A percentile compares a stretch with the other conserved stretches of the same genome.
Evolutionary conservation across 1,140 invertebrate genomes (phyloP).

Genomic region (Glomeris maerens): DNA sequence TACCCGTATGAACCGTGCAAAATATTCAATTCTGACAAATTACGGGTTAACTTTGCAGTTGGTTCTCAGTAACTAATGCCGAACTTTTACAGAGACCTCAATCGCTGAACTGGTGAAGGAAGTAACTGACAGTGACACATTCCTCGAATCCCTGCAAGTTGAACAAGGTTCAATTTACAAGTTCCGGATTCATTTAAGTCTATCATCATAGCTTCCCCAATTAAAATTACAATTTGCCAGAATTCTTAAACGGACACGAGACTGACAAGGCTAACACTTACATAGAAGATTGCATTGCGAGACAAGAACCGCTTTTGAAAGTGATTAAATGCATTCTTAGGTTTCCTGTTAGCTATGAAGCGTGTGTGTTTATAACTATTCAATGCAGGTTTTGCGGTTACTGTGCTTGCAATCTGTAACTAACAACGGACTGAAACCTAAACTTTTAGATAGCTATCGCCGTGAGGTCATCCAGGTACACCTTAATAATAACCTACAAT

Average conservation of each 20-base stretch:
- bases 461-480: slow-evolving; percentile 52
- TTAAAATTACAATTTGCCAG: slow-evolving; percentile 27
- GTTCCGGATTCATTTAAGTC: too few species aligned
- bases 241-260: slow-evolving; percentile 78
- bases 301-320: slow-evolving; percentile 60
- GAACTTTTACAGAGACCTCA: slow-evolving; percentile 45
- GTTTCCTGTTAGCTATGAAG: slow-evolving; percentile 5
- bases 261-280: slow-evolving; percentile 72
- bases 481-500: neutral
- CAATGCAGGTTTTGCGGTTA: slow-evolving; percentile 52
- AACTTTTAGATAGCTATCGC: slow-evolving; percentile 82
- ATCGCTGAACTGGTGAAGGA: slow-evolving; percentile 62
- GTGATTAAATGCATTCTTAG: slow-evolving; percentile 28
- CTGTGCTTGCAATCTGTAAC: slow-evolving; percentile 78
- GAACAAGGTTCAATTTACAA: slow-evolving; percentile 55
- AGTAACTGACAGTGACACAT: slow-evolving; percentile 46
- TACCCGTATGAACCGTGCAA: slow-evolving; percentile 36
- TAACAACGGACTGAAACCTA: slow-evolving; percentile 74
- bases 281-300: slow-evolving; percentile 82
- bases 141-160: slow-evolving; percentile 47
- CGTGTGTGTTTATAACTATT: slow-evolving; percentile 7
- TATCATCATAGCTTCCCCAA: slow-evolving; percentile 2
- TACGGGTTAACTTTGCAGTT: neutral
- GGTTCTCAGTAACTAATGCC: neutral
- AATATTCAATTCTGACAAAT: neutral